Conservation (phyloP, 2,797 vertebrate genomes). For the Gambusia yucatana region DNA sequence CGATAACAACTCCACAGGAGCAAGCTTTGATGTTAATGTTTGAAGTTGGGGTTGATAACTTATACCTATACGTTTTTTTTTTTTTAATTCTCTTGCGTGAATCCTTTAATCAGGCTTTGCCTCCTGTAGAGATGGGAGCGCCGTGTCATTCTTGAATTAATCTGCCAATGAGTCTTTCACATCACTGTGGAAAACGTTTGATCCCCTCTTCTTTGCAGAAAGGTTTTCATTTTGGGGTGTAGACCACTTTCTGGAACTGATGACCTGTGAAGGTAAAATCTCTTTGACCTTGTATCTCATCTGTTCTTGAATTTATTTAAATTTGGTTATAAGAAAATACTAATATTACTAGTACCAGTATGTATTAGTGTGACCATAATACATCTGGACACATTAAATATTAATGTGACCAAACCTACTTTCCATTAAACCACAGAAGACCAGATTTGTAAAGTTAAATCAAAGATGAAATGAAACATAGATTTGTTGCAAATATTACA, state of each 20-base stretch:
- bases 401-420: no score
- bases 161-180: no score
- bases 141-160: neutral
- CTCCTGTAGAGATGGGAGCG: neutral
- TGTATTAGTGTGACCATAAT: no score
- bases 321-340: neutral
- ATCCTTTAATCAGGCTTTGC: neutral
- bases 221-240: neutral
- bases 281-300: neutral
- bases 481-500: neutral
- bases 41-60: neutral
- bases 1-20: neutral
- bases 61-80: neutral
- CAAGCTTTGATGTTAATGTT: conserved; percentile 7
- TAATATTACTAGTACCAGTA: no score
- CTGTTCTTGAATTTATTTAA: neutral
- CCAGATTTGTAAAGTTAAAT: neutral
- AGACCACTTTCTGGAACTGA: no score
- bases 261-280: neutral
- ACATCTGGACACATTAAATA: no score
- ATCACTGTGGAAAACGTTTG: neutral
- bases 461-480: neutral
- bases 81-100: neutral
- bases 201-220: neutral
- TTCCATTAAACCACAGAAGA: neutral